Base-by-base conservation (phyloP, 2,797 vertebrate genomes). In the Peromyscus attwateri region DNA sequence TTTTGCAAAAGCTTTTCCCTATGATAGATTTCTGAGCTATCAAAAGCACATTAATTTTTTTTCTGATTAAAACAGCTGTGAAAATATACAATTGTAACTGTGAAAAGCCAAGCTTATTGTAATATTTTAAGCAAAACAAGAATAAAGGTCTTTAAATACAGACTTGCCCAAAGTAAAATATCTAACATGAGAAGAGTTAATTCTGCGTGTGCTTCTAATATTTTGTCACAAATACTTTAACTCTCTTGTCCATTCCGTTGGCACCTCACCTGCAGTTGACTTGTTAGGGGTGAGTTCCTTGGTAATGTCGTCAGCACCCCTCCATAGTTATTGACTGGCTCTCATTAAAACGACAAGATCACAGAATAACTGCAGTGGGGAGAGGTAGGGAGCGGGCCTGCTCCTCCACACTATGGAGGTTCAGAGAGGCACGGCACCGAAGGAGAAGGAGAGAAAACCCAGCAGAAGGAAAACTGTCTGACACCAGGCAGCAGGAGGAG, bases 401-500 rank as follows among this genome's bases (percentile, higher is more conserved):
- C 93, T 94, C 92, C 96, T 96, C 77, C 12, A 0, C 12, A 37
- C 92, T 88, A 92, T 93, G 90, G 96, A 98, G 95, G 79, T 93
- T 92, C 84, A 85, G 95, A 95, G 97, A 98, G 98, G 91, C 87
- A 85, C 1, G 84, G 88, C 87, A 98, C 95, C 95, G 97, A 97
- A 98, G 94, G 96, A 98, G 98, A 98, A 98, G 95, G 64, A 49
- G 27, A 98, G 43, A 98, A 92, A 31, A 5, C 25, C 40, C 29
- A 95, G 96, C 97, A 98, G 98, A 98, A 98, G 98, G 98, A 98
- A 98, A 98, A 98, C 98, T 97, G 52, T 66, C 95, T 75, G 88
- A 94, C 10, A 19, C 14, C 27, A 52, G 46, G 6, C 4, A 49
- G 29, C 13, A 25, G 1, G 21, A 19, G 17, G 34, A 84, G 40